A percentile compares a stretch with the other conserved stretches of the same genome.
Evolutionary conservation across 2,888 invertebrate genomes (phyloP).

Genomic region (Gryllus longicercus): DNA sequence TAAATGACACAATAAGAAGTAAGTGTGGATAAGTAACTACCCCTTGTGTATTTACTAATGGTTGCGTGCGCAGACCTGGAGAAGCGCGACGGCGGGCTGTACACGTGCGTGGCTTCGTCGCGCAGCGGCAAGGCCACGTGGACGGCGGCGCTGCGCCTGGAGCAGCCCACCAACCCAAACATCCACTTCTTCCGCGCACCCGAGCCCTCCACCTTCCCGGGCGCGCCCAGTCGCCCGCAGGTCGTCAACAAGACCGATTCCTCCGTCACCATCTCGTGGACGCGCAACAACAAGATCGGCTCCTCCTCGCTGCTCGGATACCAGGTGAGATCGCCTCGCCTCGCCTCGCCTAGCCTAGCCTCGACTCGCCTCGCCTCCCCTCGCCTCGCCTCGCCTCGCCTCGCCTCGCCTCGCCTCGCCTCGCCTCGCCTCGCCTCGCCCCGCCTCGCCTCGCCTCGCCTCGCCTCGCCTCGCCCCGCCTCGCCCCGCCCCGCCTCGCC

Average conservation of each 20-base stretch:
- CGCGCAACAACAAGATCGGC: slow-evolving; percentile 78
- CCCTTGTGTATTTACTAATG: no score
- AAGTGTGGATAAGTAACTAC: no score
- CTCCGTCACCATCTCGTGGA: slow-evolving; percentile 78
- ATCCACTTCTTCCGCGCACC: slow-evolving; percentile 77
- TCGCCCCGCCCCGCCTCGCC: no score
- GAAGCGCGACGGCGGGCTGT: slow-evolving; percentile 63
- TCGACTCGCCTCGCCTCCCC: no score
- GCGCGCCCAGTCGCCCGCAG: slow-evolving; percentile 77
- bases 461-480: background rate
- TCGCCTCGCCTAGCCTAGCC: no score
- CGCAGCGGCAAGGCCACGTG: slow-evolving; percentile 85
- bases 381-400: no score
- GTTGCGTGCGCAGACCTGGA: slow-evolving; percentile 41
- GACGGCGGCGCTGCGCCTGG: slow-evolving; percentile 74
- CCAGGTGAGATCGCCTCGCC: slow-evolving; percentile 49
- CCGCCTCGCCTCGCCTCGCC: background rate
- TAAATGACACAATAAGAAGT: no score
- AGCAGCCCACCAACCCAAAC: slow-evolving; percentile 74
- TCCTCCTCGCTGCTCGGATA: slow-evolving; percentile 81
- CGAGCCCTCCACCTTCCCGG: slow-evolving; percentile 76
- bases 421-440: background rate
- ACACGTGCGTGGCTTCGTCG: slow-evolving; percentile 80
- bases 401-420: no score
- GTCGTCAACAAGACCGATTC: slow-evolving; percentile 70